Evolutionary conservation across 2,888 invertebrate species (phyloP).

Genomic region (Cerceris rybyensis): DNA sequence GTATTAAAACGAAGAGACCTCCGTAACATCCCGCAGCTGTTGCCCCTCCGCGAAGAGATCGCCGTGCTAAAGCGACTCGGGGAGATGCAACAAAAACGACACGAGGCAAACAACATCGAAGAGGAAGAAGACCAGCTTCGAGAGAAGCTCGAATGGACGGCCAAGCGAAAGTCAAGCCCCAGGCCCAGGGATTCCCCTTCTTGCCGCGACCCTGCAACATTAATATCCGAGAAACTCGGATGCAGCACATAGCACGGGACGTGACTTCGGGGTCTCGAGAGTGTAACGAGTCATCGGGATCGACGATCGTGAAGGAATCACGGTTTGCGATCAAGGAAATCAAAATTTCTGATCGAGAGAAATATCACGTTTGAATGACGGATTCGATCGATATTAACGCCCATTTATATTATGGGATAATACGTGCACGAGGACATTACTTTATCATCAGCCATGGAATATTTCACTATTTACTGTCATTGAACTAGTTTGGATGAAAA

Average conservation of each 20-base stretch:
- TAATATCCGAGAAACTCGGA: conserved; percentile 72
- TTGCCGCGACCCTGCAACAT: conserved; percentile 66
- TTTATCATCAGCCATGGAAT: too few relatives aligned
- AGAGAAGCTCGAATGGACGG: conserved; percentile 47
- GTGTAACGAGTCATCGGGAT: conserved; percentile 56
- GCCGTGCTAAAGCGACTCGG: neutral
- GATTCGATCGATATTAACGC: too few relatives aligned
- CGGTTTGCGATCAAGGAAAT: conserved; percentile 45
- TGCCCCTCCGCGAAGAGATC: conserved; percentile 4
- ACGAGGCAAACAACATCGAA: conserved; percentile 35
- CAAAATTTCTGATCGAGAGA: conserved; percentile 13
- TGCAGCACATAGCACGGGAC: conserved; percentile 55
- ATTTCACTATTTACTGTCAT: too few relatives aligned
- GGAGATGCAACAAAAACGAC: conserved; percentile 34
- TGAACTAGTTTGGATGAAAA: too few relatives aligned
- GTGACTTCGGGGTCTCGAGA: conserved; percentile 49
- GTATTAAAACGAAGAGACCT: neutral
- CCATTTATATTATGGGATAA: too few relatives aligned
- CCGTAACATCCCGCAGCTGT: neutral
- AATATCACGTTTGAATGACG: too few relatives aligned
- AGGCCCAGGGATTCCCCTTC: conserved; percentile 60
- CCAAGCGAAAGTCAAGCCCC: conserved; percentile 77
- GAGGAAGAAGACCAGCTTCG: conserved; percentile 49
- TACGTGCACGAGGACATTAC: too few relatives aligned
- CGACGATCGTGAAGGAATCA: conserved; percentile 22